phyloP scores from a whole-genome alignment of 2,888 invertebrate species.

The Chrysina gloriosa region DNA sequence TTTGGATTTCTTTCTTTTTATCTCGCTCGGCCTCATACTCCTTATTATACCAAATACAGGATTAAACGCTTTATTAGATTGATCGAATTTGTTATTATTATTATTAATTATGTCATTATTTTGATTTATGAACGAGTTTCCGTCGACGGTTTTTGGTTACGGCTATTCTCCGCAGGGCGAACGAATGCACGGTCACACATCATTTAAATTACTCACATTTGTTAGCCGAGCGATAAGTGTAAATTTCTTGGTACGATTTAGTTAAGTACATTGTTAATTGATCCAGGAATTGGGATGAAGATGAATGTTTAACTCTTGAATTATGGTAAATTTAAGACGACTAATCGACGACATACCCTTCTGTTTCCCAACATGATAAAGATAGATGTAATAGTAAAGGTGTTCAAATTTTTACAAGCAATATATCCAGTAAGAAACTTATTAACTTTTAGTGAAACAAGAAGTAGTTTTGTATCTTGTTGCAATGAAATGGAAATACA shows the following conservation, averaged over 20 bases:
- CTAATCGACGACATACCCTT: too few species aligned
- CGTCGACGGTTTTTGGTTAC: conserved; percentile 31
- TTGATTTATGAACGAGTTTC: conserved; percentile 40
- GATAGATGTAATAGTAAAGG: too few species aligned
- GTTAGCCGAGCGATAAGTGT: conserved; percentile 20
- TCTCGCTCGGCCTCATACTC: not conserved
- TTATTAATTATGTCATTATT: conserved; percentile 43
- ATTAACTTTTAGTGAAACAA: too few species aligned
- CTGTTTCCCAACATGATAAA: too few species aligned
- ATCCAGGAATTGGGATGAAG: conserved; percentile 14
- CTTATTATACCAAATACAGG: too few species aligned
- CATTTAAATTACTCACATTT: conserved; percentile 36
- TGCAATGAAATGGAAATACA: too few species aligned
- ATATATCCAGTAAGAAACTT: too few species aligned
- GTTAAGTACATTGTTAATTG: conserved; percentile 21
- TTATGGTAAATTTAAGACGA: too few species aligned
- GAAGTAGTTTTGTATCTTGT: too few species aligned
- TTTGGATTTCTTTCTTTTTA: not conserved
- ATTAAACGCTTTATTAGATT: conserved; percentile 39
- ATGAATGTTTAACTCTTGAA: too few species aligned
- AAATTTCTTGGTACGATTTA: conserved; percentile 25
- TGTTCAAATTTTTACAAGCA: too few species aligned
- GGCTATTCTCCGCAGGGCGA: not conserved
- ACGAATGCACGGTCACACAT: conserved; percentile 20
- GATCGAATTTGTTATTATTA: conserved; percentile 37